These are phyloP conservation scores for Arion vulgaris DNA, from an alignment of 1,140 invertebrate genomes.

Conservation along the genomic window DNA sequence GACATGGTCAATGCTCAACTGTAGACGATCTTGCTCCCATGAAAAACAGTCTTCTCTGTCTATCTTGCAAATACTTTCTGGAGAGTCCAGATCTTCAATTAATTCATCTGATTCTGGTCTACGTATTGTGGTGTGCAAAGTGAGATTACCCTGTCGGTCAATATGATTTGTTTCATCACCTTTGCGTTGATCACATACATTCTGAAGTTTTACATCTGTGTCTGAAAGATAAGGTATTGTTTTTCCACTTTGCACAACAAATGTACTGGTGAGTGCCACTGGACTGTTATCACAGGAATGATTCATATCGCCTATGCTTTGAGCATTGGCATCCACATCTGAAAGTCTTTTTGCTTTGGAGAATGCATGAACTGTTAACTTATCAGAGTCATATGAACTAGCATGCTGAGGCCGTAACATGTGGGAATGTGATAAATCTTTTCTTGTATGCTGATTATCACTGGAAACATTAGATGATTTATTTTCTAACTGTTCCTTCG, in stretches of 20 bases:
- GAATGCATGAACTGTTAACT: slow-evolving; percentile 20
- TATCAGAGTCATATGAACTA: slow-evolving; percentile 11
- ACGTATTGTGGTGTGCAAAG: neutral
- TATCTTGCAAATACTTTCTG: slow-evolving; percentile 66
- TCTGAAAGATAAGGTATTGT: neutral
- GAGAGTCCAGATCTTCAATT: slow-evolving; percentile 68
- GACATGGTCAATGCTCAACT: slow-evolving; percentile 54
- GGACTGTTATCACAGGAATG: slow-evolving; percentile 41
- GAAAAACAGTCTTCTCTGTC: slow-evolving; percentile 69
- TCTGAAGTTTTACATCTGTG: slow-evolving; percentile 5
- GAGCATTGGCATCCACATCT: neutral
- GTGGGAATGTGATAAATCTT: slow-evolving; percentile 4
- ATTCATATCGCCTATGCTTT: neutral
- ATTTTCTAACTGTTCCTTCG: neutral
- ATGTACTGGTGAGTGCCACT: slow-evolving; percentile 52
- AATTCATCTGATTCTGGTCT: slow-evolving; percentile 41
- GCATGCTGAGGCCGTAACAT: neutral
- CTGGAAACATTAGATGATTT: neutral
- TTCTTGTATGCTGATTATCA: neutral
- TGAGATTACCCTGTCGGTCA: neutral
- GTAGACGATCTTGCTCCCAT: slow-evolving; percentile 67
- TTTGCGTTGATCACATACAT: too few species aligned
- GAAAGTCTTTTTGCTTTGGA: slow-evolving; percentile 9
- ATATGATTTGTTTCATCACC: neutral
- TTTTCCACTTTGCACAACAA: slow-evolving; percentile 55